Base-by-base conservation (phyloP, 2,113 vertebrate species). In the Oreochromis spilurus region DNA sequence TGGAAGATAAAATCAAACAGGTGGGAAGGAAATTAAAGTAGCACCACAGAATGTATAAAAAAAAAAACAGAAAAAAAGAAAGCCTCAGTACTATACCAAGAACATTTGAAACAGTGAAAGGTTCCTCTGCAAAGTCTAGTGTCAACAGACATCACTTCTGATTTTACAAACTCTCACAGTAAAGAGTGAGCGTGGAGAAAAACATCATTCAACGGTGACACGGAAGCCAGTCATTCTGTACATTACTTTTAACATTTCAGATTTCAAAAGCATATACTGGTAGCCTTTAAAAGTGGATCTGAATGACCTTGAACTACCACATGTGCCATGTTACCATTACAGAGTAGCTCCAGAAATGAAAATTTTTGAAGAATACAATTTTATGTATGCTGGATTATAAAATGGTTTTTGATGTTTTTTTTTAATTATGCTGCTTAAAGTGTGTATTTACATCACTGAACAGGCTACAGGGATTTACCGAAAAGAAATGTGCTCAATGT, bases 321-420 rank as follows among this genome's bases (percentile, higher is more conserved):
- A n/a, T 2, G 21, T 91, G 92, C 93, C 95, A 94, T 89, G 93
- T 92, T 85, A 3, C 24, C 91, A 89, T 88, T 70, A 89, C 16
- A 57, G 84, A 87, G 84, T 4, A 72, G 81, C 53, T 87, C 87
- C 84, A 52, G 45, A 77, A 77, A 77, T 50, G 19, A 19, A 77
- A n/a, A 48, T 11, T 24, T 5, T 29, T 48, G 21, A 48, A 16
- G 38, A 26, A 1, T 48, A 1, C 14, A 14, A 29, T 50, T 77
- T 31, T 8, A n/a, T 34, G 16, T 31, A 52, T 52, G 45, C 7
- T 77, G 17, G 70, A 52, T 34, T 77, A 77, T 77, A 5, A 52
- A 77, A 12, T 31, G 0, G 19, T 21, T 38, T 21, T 38, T 38
- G 34, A 65, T 3, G 19, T 21, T 65, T 86, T 11, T 29, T 45